Conservation (phyloP, 2,797 vertebrate species). For the Microcaecilia unicolor region DNA sequence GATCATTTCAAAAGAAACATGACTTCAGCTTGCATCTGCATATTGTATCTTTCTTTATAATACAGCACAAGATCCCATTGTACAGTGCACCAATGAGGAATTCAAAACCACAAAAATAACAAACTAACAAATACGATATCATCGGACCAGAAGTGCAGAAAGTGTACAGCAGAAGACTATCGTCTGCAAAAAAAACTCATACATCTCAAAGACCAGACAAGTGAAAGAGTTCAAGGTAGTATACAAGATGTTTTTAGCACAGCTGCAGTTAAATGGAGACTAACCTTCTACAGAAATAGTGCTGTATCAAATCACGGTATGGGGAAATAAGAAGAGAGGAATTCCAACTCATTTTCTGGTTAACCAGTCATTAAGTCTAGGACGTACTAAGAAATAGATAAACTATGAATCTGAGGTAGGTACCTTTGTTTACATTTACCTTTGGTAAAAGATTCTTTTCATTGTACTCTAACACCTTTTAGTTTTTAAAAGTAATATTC, state of each 20-base stretch:
- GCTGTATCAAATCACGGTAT: too few species aligned
- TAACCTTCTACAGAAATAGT: constrained; percentile 34
- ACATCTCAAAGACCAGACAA: constrained; percentile 66
- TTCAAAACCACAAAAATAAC: constrained; percentile 58
- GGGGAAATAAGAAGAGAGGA: too few species aligned
- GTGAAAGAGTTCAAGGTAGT: constrained; percentile 56
- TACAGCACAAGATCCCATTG: constrained; percentile 79
- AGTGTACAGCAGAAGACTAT: constrained; percentile 66
- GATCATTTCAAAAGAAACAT: constrained; percentile 59
- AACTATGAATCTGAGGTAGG: too few species aligned
- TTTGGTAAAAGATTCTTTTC: too few species aligned
- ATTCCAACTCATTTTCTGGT: too few species aligned
- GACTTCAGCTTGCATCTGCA: constrained; percentile 68
- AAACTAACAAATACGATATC: constrained; percentile 63
- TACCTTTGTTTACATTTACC: too few species aligned
- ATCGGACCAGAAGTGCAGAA: constrained; percentile 66
- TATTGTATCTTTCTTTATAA: constrained; percentile 71
- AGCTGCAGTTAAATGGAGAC: constrained; percentile 28
- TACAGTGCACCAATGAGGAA: constrained; percentile 76
- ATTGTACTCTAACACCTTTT: too few species aligned
- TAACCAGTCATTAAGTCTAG: too few species aligned
- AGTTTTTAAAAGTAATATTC: too few species aligned
- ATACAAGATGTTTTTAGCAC: constrained; percentile 63
- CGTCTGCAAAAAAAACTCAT: constrained; percentile 40
- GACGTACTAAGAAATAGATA: too few species aligned